Evolutionary conservation across 2,888 invertebrate species (phyloP).

Genomic region (Scrobipalpa costella): DNA sequence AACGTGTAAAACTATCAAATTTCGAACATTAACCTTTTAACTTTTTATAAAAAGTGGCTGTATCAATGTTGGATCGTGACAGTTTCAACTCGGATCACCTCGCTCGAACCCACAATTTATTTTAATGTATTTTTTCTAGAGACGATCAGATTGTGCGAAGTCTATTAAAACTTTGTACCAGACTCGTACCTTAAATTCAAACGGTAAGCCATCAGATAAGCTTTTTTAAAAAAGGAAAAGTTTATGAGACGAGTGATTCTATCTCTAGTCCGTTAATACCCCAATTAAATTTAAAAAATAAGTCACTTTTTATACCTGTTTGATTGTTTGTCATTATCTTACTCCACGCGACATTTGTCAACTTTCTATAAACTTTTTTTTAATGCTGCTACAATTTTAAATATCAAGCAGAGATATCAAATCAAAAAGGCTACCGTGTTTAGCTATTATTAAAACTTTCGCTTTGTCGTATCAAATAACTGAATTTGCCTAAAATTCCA

Average conservation of each 20-base stretch:
- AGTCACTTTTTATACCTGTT: slow-evolving; percentile 61
- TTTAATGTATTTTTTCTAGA: slow-evolving; percentile 59
- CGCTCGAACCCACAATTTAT: slow-evolving; percentile 47
- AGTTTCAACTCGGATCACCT: slow-evolving; percentile 28
- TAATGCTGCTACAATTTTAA: slow-evolving; percentile 29
- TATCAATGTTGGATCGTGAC: slow-evolving; percentile 13
- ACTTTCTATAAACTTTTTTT: slow-evolving; percentile 27
- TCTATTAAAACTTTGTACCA: slow-evolving; percentile 78
- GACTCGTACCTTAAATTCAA: slow-evolving; percentile 77
- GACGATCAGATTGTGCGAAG: slow-evolving; percentile 69
- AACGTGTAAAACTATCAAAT: slow-evolving; percentile 11
- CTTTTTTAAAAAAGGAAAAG: slow-evolving; percentile 57
- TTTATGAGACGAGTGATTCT: slow-evolving; percentile 65
- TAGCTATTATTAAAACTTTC: neutral
- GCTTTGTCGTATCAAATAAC: slow-evolving; percentile 9
- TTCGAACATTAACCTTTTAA: slow-evolving; percentile 3
- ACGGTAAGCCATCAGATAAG: slow-evolving; percentile 79
- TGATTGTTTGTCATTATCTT: slow-evolving; percentile 38
- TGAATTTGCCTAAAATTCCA: slow-evolving; percentile 9
- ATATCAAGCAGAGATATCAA: too few species aligned
- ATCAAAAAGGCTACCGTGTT: neutral
- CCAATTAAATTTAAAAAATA: slow-evolving; percentile 72
- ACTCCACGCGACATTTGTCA: slow-evolving; percentile 32
- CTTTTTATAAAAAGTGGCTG: neutral
- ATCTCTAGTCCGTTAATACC: slow-evolving; percentile 76